A percentile compares a stretch with the other conserved stretches of the same genome.
These are phyloP conservation scores for Mus musculus DNA, from an alignment of 2,113 vertebrate genomes.

Conservation along the genomic window DNA sequence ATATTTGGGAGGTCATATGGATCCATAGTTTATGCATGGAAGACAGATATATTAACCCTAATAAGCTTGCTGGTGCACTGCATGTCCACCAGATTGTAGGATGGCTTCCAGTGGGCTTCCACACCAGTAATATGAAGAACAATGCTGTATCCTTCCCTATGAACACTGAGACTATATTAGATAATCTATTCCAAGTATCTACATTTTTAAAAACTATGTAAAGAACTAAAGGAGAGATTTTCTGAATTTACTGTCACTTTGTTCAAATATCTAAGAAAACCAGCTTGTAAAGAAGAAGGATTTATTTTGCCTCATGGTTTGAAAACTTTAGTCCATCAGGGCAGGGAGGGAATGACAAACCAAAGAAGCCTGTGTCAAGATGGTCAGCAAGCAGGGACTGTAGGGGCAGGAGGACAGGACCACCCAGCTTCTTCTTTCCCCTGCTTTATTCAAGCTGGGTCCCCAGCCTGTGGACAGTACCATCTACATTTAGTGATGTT, in stretches of 20 bases:
- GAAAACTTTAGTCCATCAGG: not conserved
- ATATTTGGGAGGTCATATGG: not conserved
- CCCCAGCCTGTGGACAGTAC: not conserved
- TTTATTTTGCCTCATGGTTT: not conserved
- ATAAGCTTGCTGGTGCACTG: not conserved
- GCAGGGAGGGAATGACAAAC: not conserved
- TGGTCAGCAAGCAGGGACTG: not conserved
- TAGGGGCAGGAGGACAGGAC: not conserved
- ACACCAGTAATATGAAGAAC: not conserved
- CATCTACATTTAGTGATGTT: not conserved
- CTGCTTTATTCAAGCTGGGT: not conserved
- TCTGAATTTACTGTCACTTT: not conserved
- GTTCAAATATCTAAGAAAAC: not conserved
- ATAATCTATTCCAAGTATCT: not conserved
- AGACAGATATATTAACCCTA: not conserved
- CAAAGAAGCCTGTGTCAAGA: not conserved
- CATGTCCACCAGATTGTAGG: not conserved
- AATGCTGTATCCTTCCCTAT: not conserved
- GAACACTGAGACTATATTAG: not conserved
- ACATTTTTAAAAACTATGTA: slow-evolving; percentile 25
- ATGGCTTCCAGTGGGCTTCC: not conserved
- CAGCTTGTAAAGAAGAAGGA: not conserved
- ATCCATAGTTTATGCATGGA: not conserved
- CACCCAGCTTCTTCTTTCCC: not conserved
- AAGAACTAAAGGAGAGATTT: not conserved